Conservation (phyloP, 2,797 vertebrate genomes). For the Acrossocheilus wenchowensis region DNA sequence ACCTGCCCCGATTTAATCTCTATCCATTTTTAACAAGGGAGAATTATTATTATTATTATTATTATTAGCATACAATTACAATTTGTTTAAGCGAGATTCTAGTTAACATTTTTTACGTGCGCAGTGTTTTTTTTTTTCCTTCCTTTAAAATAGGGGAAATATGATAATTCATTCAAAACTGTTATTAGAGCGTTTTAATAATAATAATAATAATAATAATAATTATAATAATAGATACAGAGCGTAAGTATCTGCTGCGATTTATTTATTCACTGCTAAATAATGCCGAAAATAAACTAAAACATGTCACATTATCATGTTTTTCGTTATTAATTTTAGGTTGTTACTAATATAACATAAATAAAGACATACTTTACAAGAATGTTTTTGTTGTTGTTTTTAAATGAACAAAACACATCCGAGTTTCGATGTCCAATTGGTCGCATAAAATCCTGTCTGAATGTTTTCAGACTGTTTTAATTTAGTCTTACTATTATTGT, state of each 20-base stretch:
- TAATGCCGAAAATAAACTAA: not conserved
- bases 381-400: not conserved
- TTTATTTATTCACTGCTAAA: not conserved
- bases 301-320: not conserved
- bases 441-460: not conserved
- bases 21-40: constrained; percentile 56
- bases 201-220: too few species aligned
- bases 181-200: constrained; percentile 45
- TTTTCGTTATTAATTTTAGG: not conserved
- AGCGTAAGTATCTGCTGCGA: not conserved
- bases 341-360: not conserved
- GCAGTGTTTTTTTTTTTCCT: not conserved
- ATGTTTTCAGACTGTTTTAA: not conserved
- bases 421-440: not conserved
- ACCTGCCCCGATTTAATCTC: constrained; percentile 62
- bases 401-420: not conserved
- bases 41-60: constrained; percentile 59
- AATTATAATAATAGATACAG: not conserved
- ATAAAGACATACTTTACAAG: not conserved
- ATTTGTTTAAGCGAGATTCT: not conserved
- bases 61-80: not conserved
- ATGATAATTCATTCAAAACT: not conserved
- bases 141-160: not conserved
- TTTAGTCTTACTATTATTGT: not conserved
- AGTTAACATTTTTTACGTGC: constrained; percentile 62